Conservation (phyloP, 1,140 invertebrate species). For the Kradibia gibbosae region DNA sequence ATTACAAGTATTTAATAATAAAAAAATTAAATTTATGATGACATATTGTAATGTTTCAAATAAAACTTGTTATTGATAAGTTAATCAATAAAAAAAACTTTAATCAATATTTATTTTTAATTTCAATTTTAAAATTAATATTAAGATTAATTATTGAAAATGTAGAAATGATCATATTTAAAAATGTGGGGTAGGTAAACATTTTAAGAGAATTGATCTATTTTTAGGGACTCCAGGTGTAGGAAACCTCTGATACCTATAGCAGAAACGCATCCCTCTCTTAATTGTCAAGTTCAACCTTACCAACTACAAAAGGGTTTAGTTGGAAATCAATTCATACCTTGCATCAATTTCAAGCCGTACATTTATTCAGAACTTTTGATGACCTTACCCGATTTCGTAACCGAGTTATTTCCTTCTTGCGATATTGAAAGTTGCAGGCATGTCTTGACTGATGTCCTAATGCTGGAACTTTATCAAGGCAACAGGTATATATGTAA, state of each 20-base stretch:
- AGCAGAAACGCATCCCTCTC: constrained; percentile 73
- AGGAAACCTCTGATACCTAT: constrained; percentile 78
- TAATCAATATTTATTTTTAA: too few relatives aligned
- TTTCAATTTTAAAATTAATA: too few relatives aligned
- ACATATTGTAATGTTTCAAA: too few relatives aligned
- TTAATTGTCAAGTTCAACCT: constrained; percentile 77
- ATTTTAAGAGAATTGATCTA: constrained; percentile 16
- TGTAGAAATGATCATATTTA: neutral
- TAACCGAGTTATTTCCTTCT: constrained; percentile 84
- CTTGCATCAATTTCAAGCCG: constrained; percentile 89
- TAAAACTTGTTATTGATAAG: too few relatives aligned
- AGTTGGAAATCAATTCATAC: constrained; percentile 85
- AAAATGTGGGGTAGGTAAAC: neutral
- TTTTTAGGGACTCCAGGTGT: constrained; percentile 63
- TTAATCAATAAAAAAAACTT: too few relatives aligned
- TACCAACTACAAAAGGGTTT: constrained; percentile 84
- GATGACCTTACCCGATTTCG: constrained; percentile 87
- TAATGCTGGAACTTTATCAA: constrained; percentile 84
- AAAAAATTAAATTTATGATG: neutral
- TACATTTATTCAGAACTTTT: constrained; percentile 85
- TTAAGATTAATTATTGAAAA: too few relatives aligned
- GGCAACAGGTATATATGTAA: constrained; percentile 84
- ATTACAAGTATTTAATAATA: neutral
- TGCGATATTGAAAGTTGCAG: constrained; percentile 82
- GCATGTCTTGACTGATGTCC: constrained; percentile 82